phyloP scores from a whole-genome alignment of 1,140 invertebrate genomes.

The Drosophila bocqueti region DNA sequence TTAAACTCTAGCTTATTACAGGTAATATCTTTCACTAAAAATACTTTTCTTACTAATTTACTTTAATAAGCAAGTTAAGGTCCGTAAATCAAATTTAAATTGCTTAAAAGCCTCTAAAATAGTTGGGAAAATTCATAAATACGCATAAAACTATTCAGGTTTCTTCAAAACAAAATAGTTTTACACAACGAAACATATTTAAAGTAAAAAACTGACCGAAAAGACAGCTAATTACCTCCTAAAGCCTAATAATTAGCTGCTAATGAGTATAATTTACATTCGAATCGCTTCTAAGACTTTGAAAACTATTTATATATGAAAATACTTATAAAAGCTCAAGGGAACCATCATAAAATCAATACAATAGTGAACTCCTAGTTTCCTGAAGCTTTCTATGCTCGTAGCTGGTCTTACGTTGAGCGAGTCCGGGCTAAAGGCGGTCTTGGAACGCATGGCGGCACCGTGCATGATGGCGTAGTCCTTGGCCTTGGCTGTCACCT shows the following conservation, averaged over 20 bases:
- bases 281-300: constrained; percentile 6
- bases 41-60: too few species aligned
- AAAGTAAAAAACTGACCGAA: background rate
- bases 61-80: too few species aligned
- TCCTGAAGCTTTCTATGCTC: background rate
- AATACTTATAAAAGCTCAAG: constrained; percentile 1
- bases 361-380: background rate
- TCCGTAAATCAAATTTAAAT: too few species aligned
- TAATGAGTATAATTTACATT: background rate
- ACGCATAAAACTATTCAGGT: background rate
- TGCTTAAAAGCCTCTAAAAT: too few species aligned
- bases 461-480: constrained; percentile 95
- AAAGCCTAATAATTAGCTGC: background rate
- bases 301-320: constrained; percentile 6
- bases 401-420: constrained; percentile 86
- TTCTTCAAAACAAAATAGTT: background rate
- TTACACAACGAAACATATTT: background rate
- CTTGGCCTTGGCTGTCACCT: constrained; percentile 90
- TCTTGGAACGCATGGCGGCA: constrained; percentile 90
- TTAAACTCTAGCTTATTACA: background rate
- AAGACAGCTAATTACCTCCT: background rate
- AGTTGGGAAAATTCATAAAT: background rate
- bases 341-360: background rate
- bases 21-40: too few species aligned
- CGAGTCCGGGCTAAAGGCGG: constrained; percentile 89